Percentiles rank a stretch among this genome's conserved stretches.
Conservation (phyloP, 2,797 vertebrate species). For the Rallus crepitans region DNA sequence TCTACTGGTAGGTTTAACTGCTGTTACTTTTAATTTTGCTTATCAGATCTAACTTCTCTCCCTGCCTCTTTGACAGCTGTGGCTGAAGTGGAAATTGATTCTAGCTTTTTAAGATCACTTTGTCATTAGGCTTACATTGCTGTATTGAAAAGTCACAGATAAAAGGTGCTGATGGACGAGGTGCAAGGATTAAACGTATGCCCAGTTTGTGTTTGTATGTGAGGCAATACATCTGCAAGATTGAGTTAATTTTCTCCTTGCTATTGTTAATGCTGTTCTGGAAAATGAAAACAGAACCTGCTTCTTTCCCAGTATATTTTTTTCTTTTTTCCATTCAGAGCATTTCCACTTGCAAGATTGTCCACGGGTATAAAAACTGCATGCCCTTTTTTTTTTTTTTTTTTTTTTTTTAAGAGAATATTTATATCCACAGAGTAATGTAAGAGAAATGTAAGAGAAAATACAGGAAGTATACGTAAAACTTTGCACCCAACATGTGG, state of each 20-base stretch:
- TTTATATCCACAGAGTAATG: neutral
- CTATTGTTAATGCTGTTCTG: neutral
- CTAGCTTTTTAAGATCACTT: constrained; percentile 10
- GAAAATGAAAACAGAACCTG: neutral
- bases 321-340: neutral
- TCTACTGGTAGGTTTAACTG: neutral
- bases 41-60: constrained; percentile 9
- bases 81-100: constrained; percentile 44
- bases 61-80: neutral
- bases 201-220: neutral
- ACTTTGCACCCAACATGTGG: neutral
- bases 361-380: neutral
- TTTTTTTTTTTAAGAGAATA: neutral
- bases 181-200: constrained; percentile 40
- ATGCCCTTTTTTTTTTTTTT: neutral
- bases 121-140: constrained; percentile 1
- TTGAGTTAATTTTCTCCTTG: neutral
- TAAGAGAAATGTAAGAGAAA: neutral
- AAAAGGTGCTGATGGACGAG: neutral
- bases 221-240: constrained; percentile 24
- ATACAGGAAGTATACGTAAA: neutral
- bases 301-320: neutral
- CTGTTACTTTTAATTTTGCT: constrained; percentile 50
- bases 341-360: neutral
- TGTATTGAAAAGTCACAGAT: constrained; percentile 14